Evolutionary conservation across 2,113 vertebrate genomes (phyloP).

Genomic region (Lophius piscatorius): DNA sequence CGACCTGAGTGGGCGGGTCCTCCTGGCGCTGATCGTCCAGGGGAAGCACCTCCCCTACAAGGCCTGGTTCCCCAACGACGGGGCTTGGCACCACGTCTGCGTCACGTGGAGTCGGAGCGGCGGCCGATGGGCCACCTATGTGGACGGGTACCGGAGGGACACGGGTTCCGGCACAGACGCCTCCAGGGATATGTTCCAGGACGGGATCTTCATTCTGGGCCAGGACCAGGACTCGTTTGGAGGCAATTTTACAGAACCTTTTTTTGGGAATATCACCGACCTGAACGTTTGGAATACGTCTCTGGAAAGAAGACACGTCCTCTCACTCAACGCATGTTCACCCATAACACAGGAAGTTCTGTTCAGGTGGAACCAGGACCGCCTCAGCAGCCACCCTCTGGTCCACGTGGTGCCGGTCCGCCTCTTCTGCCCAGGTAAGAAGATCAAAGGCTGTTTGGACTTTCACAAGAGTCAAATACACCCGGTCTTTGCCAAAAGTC

Average conservation of each 20-base stretch:
- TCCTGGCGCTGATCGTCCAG: constrained; percentile 84
- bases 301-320: constrained; percentile 77
- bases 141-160: constrained; percentile 78
- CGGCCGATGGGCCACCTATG: constrained; percentile 81
- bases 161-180: constrained; percentile 55
- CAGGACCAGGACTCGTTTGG: constrained; percentile 93
- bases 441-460: too few relatives aligned
- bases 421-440: constrained; percentile 83
- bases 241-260: constrained; percentile 89
- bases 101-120: constrained; percentile 82
- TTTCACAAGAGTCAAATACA: too few relatives aligned
- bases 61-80: constrained; percentile 79
- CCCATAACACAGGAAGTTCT: constrained; percentile 58
- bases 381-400: constrained; percentile 71
- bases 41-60: constrained; percentile 87
- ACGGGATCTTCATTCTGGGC: constrained; percentile 87
- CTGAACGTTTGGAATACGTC: constrained; percentile 83
- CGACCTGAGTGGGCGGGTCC: constrained; percentile 75
- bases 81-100: constrained; percentile 89
- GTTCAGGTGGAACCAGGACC: constrained; percentile 78
- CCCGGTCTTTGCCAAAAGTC: too few relatives aligned
- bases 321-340: constrained; percentile 74
- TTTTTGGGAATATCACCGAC: constrained; percentile 89
- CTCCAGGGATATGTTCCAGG: constrained; percentile 77
- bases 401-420: constrained; percentile 60